These are phyloP conservation scores for Apotomis betuletana DNA, from an alignment of 2,888 invertebrate species.

Conservation along the genomic window DNA sequence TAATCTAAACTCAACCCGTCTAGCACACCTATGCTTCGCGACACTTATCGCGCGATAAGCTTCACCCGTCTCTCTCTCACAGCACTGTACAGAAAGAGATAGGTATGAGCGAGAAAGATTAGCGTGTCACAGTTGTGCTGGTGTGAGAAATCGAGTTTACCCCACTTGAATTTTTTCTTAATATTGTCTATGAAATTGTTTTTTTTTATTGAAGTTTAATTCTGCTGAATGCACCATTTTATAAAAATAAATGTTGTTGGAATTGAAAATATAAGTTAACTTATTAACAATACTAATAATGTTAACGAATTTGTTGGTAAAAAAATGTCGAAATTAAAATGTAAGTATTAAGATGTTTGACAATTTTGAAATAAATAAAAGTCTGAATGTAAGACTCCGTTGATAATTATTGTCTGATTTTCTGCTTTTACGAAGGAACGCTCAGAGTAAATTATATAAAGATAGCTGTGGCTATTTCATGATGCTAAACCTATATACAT, in stretches of 20 bases:
- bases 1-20: too few relatives aligned
- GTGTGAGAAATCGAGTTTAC: too few relatives aligned
- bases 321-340: constrained; percentile 27
- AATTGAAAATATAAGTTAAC: constrained; percentile 53
- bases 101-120: too few relatives aligned
- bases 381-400: constrained; percentile 40
- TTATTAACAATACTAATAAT: constrained; percentile 37
- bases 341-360: constrained; percentile 34
- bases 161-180: too few relatives aligned
- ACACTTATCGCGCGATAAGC: too few relatives aligned
- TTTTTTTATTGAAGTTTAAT: not conserved
- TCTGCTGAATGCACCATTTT: constrained; percentile 36
- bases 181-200: not conserved
- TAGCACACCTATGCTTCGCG: too few relatives aligned
- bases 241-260: constrained; percentile 58
- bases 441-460: constrained; percentile 23
- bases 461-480: constrained; percentile 8
- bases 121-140: too few relatives aligned
- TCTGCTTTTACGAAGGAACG: constrained; percentile 22
- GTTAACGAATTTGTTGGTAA: constrained; percentile 35
- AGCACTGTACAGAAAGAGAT: too few relatives aligned
- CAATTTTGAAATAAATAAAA: constrained; percentile 31
- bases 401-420: constrained; percentile 30
- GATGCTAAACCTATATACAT: constrained; percentile 54
- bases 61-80: too few relatives aligned